Evolutionary conservation across 2,888 invertebrate species (phyloP), one percentile per base, ranked within the genome.

Genomic region (Phyllotreta striolata): DNA sequence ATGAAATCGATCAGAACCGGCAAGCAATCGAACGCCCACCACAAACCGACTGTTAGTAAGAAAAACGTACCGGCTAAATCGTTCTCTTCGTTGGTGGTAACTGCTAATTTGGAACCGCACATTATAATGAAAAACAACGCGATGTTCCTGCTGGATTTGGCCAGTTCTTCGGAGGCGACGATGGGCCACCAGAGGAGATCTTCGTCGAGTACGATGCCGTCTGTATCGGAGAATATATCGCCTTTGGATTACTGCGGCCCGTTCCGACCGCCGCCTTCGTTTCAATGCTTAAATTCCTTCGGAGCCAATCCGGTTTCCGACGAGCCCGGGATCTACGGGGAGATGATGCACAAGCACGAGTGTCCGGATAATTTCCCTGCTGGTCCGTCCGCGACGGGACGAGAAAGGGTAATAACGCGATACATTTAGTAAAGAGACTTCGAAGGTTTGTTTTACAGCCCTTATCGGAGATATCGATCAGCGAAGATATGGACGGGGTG

Each of bases 101-200:
- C 72, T 41, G 70, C 73, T 38, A 81, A 80, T 62, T 80, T 76
- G 6, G 81, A 82, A 58, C 76, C 80, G 67, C 86, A 94, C 76
- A 82, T 89, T 51, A 87, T 91, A 4, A 92, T 98, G 87, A 92
- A 91, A 73, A 95, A 95, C 78, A 98, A 98, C 79, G 96, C 98
- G 0, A 88, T 95, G 80, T 98, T 98, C 79, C 82, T 98, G 8
- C 84, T 98, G 64, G 96, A 97, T 77, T 81, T 98, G 58, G 93
- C 93, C 0, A 92, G 94, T 67, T 88, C 92, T 0, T 88, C 89
- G 3, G 86, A 87, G 67, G 73, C 73, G n/a, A 75, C 75, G 63
- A 74, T 77, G 14, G 72, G 73, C 7, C 75, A 76, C 51, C 80
- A 78, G 47, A 70, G 81, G 60, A 67, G 71, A 52, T 74, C 78